Conservation (phyloP, 2,888 invertebrate genomes). For the Ypsolopha scabrella region DNA sequence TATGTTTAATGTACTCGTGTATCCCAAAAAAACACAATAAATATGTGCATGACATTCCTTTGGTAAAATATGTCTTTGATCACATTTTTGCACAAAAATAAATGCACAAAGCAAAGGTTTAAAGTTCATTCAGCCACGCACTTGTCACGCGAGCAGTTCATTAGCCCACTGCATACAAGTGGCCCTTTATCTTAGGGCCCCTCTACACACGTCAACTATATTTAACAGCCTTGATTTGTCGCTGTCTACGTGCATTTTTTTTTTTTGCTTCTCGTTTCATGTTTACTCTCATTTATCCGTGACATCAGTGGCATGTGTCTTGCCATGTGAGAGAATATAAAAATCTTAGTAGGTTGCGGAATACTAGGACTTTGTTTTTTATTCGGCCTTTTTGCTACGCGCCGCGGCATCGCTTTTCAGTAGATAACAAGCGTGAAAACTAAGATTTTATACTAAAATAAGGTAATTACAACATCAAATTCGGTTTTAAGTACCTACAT, state of each 20-base stretch:
- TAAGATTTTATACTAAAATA: no score
- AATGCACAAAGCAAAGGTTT: not conserved
- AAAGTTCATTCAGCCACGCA: slow-evolving; percentile 10
- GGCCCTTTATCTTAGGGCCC: slow-evolving; percentile 19
- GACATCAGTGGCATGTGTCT: slow-evolving; percentile 36
- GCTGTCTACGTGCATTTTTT: slow-evolving; percentile 25
- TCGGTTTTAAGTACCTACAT: no score
- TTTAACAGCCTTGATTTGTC: slow-evolving; percentile 48
- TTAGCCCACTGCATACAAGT: slow-evolving; percentile 20
- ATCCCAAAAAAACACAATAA: not conserved
- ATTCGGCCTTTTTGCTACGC: no score
- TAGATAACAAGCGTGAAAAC: no score
- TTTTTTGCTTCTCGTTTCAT: slow-evolving; percentile 34
- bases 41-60: not conserved
- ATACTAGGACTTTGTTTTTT: no score
- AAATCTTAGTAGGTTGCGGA: not conserved
- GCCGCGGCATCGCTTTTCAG: no score
- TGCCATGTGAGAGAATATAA: not conserved
- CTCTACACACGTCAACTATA: slow-evolving; percentile 27
- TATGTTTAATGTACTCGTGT: not conserved
- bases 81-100: not conserved
- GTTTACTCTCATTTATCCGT: slow-evolving; percentile 52
- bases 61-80: slow-evolving; percentile 4
- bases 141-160: slow-evolving; percentile 16
- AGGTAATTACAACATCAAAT: no score